Conservation (phyloP, 2,797 vertebrate genomes). For the Agapornis canus region DNA sequence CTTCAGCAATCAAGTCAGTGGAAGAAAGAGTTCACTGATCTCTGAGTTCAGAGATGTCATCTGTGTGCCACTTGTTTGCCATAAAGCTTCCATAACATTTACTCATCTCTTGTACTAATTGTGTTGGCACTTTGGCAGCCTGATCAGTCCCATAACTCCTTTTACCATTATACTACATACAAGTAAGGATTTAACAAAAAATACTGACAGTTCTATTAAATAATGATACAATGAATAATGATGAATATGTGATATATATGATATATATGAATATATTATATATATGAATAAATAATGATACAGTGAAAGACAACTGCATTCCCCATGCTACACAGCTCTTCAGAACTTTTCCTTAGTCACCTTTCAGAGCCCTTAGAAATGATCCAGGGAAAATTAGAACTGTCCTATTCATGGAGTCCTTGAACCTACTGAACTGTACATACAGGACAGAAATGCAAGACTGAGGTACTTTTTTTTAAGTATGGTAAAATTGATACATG, state of each 20-base stretch:
- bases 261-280: too few species aligned
- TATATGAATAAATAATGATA: too few species aligned
- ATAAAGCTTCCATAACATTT: neutral
- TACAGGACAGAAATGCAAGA: neutral
- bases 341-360: neutral
- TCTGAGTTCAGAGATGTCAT: neutral
- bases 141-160: neutral
- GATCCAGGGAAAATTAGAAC: neutral
- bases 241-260: too few species aligned
- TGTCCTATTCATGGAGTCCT: neutral
- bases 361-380: neutral
- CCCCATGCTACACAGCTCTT: neutral
- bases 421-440: neutral
- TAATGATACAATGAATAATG: neutral
- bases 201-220: neutral
- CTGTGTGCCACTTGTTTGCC: neutral
- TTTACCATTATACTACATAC: rapidly evolving
- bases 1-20: neutral
- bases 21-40: neutral
- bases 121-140: neutral
- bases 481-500: neutral
- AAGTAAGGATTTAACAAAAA: neutral
- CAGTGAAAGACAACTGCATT: neutral
- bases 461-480: neutral
- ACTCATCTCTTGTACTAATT: neutral